These are phyloP conservation scores for Streblospio benedicti DNA, from an alignment of 1,140 invertebrate genomes.

Conservation along the genomic window DNA sequence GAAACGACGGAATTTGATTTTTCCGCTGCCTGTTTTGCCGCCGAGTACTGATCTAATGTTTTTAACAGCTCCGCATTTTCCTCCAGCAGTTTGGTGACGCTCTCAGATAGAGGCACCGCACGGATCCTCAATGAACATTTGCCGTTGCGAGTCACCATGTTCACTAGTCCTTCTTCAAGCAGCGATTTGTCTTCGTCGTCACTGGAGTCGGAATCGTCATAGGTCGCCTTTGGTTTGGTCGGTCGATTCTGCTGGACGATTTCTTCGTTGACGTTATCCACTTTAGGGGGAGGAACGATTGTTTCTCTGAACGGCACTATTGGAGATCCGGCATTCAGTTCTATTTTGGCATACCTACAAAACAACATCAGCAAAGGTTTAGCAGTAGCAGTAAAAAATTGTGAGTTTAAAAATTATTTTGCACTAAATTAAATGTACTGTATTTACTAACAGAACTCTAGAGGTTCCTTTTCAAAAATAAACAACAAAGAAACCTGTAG, in stretches of 20 bases:
- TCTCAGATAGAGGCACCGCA: conserved; percentile 67
- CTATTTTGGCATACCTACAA: conserved; percentile 47
- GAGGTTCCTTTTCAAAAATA: too few species aligned
- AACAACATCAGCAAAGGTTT: too few species aligned
- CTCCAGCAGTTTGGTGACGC: conserved; percentile 63
- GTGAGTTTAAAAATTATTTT: too few species aligned
- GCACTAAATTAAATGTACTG: too few species aligned
- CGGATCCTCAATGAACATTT: conserved; percentile 65
- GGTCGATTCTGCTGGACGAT: conserved; percentile 54
- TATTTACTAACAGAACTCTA: too few species aligned
- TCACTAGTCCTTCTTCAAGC: conserved; percentile 42
- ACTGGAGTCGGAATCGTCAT: too few species aligned
- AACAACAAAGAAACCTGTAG: too few species aligned
- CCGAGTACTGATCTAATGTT: conserved; percentile 46
- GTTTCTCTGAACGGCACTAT: conserved; percentile 92
- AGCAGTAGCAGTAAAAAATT: too few species aligned
- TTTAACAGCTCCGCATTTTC: conserved; percentile 55
- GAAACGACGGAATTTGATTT: conserved; percentile 16
- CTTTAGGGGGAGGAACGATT: conserved; percentile 65
- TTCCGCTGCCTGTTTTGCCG: conserved; percentile 14
- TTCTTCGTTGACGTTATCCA: conserved; percentile 77
- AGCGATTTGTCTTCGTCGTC: too few species aligned
- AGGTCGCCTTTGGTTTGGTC: background rate
- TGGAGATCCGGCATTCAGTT: conserved; percentile 78
- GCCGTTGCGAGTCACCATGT: conserved; percentile 62